These are phyloP conservation scores for Chaenocephalus aceratus DNA, from an alignment of 2,113 vertebrate species.

Conservation along the genomic window DNA sequence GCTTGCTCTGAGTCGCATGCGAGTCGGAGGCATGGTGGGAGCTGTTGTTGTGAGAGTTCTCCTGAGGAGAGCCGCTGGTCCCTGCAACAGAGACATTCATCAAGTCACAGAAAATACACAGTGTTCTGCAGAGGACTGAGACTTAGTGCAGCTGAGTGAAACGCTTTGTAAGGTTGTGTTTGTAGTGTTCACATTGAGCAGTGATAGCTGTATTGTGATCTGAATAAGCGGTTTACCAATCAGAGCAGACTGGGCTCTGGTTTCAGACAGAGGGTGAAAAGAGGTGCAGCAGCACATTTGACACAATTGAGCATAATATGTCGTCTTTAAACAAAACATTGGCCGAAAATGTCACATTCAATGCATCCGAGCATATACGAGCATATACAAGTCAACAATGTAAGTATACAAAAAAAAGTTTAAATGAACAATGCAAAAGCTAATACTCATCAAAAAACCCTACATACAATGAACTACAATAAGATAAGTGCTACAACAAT, in stretches of 20 bases:
- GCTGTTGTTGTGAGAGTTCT: constrained; percentile 97
- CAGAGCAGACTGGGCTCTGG: no score
- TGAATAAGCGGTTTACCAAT: not conserved
- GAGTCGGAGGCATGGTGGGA: constrained; percentile 95
- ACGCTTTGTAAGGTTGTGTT: not conserved
- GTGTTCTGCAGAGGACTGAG: constrained; percentile 2
- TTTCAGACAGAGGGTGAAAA: no score
- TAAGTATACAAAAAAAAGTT: not conserved
- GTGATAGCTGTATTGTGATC: not conserved
- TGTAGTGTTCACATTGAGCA: not conserved
- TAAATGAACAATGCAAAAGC: not conserved
- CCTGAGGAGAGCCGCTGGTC: constrained; percentile 98
- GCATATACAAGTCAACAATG: not conserved
- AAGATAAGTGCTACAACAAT: not conserved
- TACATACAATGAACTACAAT: not conserved
- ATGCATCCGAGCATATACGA: no score
- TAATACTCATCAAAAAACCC: not conserved
- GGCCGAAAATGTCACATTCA: no score
- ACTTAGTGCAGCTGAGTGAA: not conserved
- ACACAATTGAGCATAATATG: no score
- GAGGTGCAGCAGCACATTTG: no score
- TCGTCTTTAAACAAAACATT: no score
- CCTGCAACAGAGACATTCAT: constrained; percentile 83
- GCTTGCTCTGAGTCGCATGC: constrained; percentile 93
- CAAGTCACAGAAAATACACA: constrained; percentile 14